phyloP scores from a whole-genome alignment of 2,113 vertebrate species.

The Neogale vison region DNA sequence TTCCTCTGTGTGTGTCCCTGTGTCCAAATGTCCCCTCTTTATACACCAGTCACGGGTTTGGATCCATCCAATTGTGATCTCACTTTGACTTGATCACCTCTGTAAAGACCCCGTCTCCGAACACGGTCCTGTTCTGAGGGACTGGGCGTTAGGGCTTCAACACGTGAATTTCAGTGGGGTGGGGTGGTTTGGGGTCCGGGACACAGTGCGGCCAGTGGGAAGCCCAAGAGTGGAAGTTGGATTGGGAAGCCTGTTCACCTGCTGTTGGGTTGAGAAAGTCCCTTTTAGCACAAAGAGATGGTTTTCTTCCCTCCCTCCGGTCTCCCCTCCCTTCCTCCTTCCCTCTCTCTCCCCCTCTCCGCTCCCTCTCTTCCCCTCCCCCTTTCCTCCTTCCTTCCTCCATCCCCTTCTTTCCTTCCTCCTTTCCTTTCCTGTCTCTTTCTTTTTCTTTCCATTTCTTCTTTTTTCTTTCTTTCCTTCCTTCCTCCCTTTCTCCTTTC shows the following conservation, averaged over 20 bases:
- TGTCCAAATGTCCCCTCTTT: not conserved
- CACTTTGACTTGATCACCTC: not conserved
- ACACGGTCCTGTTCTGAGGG: not conserved
- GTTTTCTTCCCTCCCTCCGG: not conserved
- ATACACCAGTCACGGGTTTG: not conserved
- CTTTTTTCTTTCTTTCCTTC: too few relatives aligned
- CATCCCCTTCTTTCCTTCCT: not conserved
- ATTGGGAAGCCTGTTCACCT: not conserved
- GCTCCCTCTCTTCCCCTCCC: too few relatives aligned
- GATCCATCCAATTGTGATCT: not conserved
- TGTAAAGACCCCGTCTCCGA: not conserved
- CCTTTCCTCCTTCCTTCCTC: too few relatives aligned
- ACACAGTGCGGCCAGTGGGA: too few relatives aligned
- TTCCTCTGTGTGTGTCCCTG: not conserved
- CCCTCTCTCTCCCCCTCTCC: too few relatives aligned
- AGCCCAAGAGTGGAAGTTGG: not conserved
- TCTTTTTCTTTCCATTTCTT: fast-evolving
- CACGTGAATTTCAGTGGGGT: not conserved
- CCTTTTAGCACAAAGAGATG: not conserved
- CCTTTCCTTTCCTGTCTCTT: not conserved
- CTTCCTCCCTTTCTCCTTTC: too few relatives aligned
- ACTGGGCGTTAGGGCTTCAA: not conserved
- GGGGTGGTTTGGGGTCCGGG: not conserved
- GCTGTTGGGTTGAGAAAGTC: not conserved
- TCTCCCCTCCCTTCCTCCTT: too few relatives aligned